Evolutionary conservation across 2,888 invertebrate species (phyloP), one percentile per base, ranked within the genome.

Genomic region (Willowsia nigromaculata): DNA sequence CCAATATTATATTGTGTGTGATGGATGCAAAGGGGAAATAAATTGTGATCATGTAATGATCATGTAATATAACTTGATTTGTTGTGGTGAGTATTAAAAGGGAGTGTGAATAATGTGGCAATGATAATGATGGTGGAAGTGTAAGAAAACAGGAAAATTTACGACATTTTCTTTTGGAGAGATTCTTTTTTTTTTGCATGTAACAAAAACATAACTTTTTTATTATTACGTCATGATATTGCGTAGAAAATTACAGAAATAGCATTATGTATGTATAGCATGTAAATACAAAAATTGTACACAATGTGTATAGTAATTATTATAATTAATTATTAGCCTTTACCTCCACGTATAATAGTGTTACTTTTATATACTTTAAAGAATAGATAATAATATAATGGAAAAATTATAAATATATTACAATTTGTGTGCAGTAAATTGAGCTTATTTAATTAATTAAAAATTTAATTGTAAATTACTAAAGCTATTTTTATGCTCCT

Each of bases 261-360:
- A 56, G 3, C 22, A 56, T 22, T 2, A n/a, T 27, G 30, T n/a
- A 33, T n/a, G n/a, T n/a, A 27, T 65, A 65, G 15, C 15, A n/a
- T n/a, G n/a, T 59, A 59, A 59, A 59, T 59, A 59, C 59, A 59
- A 59, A 18, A 7, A 59, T 59, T 59, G 59, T 59, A 59, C 59
- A 59, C 22, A 11, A 50, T 50, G 5, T 50, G n/a, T 50, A 50
- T 50, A 9, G 4, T 37, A 9, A 37, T 37, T 37, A 6, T 37
- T 37, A 37, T n/a, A n/a, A n/a, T n/a, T n/a, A 56, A 56, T 56
- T 56, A 22, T 25, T 22, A 56, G 56, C 56, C 56, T 56, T 56
- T 56, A 56, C 56, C 56, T 56, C 56, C 6, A 56, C 25, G 3
- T 22, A 11, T 22, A 15, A 22, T 15, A 15, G 6, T 15, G 15